Percentiles rank a stretch among this genome's conserved stretches.
phyloP scores from a whole-genome alignment of 2,797 vertebrate species.

The Hydrocynus forskahlii region DNA sequence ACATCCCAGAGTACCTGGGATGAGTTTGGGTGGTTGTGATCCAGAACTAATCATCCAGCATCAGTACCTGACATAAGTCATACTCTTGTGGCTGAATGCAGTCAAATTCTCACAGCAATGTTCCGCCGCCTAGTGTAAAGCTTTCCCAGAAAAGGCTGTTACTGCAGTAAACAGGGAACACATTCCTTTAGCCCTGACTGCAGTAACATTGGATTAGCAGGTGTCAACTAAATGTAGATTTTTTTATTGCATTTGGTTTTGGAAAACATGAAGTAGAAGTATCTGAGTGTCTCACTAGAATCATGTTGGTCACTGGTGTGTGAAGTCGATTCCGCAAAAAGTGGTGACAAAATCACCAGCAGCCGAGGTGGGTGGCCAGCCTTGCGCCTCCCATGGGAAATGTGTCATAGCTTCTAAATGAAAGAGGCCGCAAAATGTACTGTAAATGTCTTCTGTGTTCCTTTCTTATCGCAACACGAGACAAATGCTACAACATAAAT shows the following conservation, averaged over 20 bases:
- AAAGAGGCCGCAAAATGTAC: conserved; percentile 17
- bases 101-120: not conserved
- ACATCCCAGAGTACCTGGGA: too few relatives aligned
- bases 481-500: conserved; percentile 37
- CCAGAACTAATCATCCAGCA: not conserved
- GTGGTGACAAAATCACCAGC: conserved; percentile 21
- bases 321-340: not conserved
- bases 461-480: conserved; percentile 28
- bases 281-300: not conserved
- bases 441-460: conserved; percentile 14
- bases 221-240: too few relatives aligned
- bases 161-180: not conserved
- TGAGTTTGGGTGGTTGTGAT: not conserved
- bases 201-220: not conserved
- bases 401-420: conserved; percentile 16
- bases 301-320: not conserved
- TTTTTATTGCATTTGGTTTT: not conserved
- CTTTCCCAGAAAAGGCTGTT: not conserved
- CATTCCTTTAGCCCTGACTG: not conserved
- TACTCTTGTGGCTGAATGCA: not conserved
- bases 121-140: not conserved
- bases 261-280: not conserved
- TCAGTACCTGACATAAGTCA: not conserved
- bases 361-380: not conserved
- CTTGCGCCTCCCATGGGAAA: conserved; percentile 1